Conservation (phyloP, 2,113 vertebrate genomes). For the Poecilia latipinna region DNA sequence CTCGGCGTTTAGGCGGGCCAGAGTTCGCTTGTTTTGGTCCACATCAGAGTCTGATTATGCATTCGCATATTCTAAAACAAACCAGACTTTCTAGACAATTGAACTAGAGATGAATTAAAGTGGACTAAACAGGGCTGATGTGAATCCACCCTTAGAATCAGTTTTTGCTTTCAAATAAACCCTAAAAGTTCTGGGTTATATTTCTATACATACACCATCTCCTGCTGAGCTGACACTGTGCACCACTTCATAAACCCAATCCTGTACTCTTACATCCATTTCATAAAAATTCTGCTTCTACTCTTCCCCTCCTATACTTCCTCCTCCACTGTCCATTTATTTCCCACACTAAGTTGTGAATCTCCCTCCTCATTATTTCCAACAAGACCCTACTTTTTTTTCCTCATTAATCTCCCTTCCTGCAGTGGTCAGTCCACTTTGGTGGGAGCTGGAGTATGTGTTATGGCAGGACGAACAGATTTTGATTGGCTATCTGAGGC, state of each 20-base stretch:
- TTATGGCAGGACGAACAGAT: background rate
- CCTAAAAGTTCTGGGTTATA: background rate
- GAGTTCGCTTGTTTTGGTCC: no score
- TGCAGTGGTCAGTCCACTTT: background rate
- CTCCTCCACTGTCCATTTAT: slow-evolving; percentile 20
- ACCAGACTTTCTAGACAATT: no score
- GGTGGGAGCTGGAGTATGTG: slow-evolving; percentile 3
- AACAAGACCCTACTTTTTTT: background rate
- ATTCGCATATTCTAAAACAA: no score
- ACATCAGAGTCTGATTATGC: no score
- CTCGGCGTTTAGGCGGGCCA: no score
- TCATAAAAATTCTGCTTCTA: slow-evolving; percentile 17
- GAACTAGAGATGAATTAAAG: no score
- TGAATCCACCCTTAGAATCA: no score
- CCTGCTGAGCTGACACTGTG: background rate
- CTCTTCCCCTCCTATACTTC: background rate
- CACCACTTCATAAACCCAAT: background rate
- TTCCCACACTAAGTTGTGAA: slow-evolving; percentile 24
- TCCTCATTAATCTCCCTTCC: slow-evolving; percentile 29
- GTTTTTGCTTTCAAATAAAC: background rate
- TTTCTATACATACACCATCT: background rate
- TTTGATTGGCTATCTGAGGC: background rate
- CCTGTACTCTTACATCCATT: background rate
- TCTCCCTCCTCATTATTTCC: slow-evolving; percentile 26
- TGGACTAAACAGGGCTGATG: no score